These are phyloP conservation scores for Dipodomys spectabilis DNA, from an alignment of 2,113 vertebrate genomes.

Conservation along the genomic window DNA sequence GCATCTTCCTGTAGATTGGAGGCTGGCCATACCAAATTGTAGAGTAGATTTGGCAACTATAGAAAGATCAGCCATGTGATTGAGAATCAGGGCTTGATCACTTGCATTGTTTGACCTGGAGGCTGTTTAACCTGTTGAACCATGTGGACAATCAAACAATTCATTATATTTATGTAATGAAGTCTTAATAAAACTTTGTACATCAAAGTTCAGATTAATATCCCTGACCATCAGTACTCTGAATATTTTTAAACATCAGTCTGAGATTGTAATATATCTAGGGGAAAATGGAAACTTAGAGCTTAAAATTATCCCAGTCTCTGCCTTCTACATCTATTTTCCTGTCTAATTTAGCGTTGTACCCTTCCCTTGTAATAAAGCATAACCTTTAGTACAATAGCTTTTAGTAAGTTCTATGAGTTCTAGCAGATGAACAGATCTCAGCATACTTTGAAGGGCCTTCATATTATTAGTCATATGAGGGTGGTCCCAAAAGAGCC, in stretches of 20 bases:
- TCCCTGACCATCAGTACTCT: neutral
- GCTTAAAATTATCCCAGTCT: neutral
- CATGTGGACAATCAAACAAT: neutral
- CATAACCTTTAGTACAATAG: neutral
- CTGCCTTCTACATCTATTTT: neutral
- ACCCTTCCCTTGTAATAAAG: neutral
- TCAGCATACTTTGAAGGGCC: neutral
- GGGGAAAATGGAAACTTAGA: neutral
- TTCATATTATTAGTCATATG: neutral
- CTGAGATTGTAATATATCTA: no score
- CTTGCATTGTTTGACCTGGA: neutral
- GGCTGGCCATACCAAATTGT: neutral
- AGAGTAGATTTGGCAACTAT: neutral
- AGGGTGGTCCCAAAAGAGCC: neutral
- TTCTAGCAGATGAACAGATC: conserved; percentile 9
- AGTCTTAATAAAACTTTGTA: neutral
- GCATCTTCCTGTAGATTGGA: neutral
- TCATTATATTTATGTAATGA: neutral
- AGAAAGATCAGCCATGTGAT: neutral
- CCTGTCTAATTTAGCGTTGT: neutral
- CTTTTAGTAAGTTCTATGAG: neutral
- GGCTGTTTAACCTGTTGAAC: neutral
- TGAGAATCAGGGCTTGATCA: neutral
- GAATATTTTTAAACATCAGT: neutral
- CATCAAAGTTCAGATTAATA: neutral